Conservation (phyloP, 2,888 invertebrate genomes). For the Pyrgus malvae region DNA sequence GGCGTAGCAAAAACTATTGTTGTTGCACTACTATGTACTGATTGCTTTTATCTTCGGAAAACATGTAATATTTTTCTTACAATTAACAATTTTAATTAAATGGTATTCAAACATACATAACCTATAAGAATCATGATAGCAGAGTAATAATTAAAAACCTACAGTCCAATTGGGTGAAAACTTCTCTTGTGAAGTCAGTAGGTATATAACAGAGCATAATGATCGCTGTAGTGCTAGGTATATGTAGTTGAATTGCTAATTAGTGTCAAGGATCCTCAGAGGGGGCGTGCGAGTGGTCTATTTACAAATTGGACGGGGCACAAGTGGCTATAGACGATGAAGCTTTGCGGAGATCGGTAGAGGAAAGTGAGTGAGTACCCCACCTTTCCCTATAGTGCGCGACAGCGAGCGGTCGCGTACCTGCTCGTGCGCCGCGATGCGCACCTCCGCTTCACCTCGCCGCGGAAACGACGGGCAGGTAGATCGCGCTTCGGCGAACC, state of each 20-base stretch:
- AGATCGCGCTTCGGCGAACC: slow-evolving; percentile 60
- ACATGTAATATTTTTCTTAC: no score
- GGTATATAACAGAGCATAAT: no score
- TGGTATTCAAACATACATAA: no score
- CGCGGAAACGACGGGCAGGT: slow-evolving; percentile 67
- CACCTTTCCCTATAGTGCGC: slow-evolving; percentile 40
- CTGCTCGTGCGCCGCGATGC: slow-evolving; percentile 77
- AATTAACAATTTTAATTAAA: no score
- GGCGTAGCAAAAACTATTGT: not conserved
- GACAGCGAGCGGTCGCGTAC: slow-evolving; percentile 45
- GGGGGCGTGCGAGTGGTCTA: not conserved
- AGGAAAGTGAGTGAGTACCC: slow-evolving; percentile 28
- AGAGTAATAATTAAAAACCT: no score
- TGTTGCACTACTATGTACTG: no score
- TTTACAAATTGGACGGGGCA: slow-evolving; percentile 14
- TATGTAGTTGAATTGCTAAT: slow-evolving; percentile 6
- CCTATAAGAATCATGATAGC: no score
- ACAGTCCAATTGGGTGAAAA: no score
- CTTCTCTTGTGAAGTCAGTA: no score
- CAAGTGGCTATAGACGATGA: slow-evolving; percentile 21
- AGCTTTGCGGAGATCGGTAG: slow-evolving; percentile 16
- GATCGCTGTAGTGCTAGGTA: no score
- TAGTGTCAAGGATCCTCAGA: not conserved
- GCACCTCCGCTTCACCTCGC: slow-evolving; percentile 74
- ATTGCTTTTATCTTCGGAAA: no score